A percentile compares a stretch with the other conserved stretches of the same genome.
phyloP scores from a whole-genome alignment of 35 echinoderm and acorn worm species.

The Lytechinus pictus region DNA sequence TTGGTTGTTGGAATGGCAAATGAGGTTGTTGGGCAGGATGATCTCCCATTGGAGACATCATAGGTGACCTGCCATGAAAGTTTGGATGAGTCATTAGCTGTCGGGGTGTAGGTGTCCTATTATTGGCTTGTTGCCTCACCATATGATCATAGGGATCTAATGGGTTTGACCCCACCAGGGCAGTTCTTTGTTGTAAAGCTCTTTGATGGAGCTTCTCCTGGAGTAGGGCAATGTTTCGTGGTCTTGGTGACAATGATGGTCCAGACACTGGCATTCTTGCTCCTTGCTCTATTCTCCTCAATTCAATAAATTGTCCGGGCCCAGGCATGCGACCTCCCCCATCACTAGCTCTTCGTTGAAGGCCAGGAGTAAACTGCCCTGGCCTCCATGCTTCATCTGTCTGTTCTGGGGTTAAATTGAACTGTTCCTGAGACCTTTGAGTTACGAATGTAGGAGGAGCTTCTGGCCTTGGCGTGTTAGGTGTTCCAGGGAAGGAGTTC shows the following conservation, averaged over 20 bases:
- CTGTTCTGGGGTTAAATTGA: background rate
- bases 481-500: conserved; percentile 52
- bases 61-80: conserved; percentile 43
- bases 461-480: conserved; percentile 5
- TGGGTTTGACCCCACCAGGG: conserved; percentile 55
- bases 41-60: conserved; percentile 19
- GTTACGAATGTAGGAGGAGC: conserved; percentile 32
- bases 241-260: conserved; percentile 14
- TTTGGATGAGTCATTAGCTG: conserved; percentile 4
- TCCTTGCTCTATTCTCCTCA: conserved; percentile 70
- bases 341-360: conserved; percentile 16
- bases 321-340: background rate
- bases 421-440: background rate
- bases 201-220: conserved; percentile 85
- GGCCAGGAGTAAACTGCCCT: conserved; percentile 26
- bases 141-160: conserved; percentile 89
- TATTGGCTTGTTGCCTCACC: conserved; percentile 59
- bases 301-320: conserved; percentile 90
- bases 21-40: background rate
- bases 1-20: conserved; percentile 47
- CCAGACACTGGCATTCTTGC: conserved; percentile 37
- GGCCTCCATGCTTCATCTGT: conserved; percentile 33
- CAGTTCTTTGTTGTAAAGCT: conserved; percentile 42
- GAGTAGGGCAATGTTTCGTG: conserved; percentile 66
- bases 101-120: background rate